Conservation (phyloP, 2,797 vertebrate species). For the Pteropus rufus region DNA sequence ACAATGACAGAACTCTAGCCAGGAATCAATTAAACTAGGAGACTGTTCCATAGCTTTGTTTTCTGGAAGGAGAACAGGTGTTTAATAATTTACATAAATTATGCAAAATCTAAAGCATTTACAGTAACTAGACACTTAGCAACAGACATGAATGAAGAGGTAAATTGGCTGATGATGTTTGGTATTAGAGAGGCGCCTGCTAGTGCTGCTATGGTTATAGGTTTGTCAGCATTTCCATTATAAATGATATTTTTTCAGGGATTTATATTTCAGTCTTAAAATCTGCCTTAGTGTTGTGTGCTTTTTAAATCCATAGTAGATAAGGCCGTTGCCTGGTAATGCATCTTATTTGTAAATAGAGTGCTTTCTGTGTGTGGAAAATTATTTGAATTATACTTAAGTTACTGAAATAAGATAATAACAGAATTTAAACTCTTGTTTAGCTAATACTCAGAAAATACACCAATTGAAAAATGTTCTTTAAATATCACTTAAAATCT, state of each 20-base stretch:
- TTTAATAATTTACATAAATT: constrained; percentile 85
- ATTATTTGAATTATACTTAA: constrained; percentile 27
- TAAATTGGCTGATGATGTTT: constrained; percentile 69
- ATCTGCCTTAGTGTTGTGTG: background rate
- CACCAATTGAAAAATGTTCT: constrained; percentile 53
- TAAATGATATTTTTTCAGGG: constrained; percentile 63
- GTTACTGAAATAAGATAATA: background rate
- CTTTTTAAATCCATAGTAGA: constrained; percentile 55
- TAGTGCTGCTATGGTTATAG: constrained; percentile 51
- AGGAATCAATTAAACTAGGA: constrained; percentile 81
- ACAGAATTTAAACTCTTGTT: constrained; percentile 54
- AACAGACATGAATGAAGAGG: constrained; percentile 76
- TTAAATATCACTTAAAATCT: constrained; percentile 65
- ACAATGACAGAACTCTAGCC: constrained; percentile 76
- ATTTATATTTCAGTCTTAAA: constrained; percentile 72
- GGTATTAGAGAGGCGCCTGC: constrained; percentile 37
- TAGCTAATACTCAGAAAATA: constrained; percentile 47
- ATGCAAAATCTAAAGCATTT: constrained; percentile 79
- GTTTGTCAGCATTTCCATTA: constrained; percentile 62
- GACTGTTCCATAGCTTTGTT: constrained; percentile 76
- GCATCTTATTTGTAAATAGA: constrained; percentile 57
- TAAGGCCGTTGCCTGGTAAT: constrained; percentile 32
- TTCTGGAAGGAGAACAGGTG: constrained; percentile 82
- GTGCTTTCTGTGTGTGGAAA: background rate
- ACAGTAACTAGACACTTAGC: constrained; percentile 78